A percentile compares a stretch with the other conserved stretches of the same genome.
phyloP scores from a whole-genome alignment of 2,797 vertebrate genomes.

The Poeciliopsis presidionis region DNA sequence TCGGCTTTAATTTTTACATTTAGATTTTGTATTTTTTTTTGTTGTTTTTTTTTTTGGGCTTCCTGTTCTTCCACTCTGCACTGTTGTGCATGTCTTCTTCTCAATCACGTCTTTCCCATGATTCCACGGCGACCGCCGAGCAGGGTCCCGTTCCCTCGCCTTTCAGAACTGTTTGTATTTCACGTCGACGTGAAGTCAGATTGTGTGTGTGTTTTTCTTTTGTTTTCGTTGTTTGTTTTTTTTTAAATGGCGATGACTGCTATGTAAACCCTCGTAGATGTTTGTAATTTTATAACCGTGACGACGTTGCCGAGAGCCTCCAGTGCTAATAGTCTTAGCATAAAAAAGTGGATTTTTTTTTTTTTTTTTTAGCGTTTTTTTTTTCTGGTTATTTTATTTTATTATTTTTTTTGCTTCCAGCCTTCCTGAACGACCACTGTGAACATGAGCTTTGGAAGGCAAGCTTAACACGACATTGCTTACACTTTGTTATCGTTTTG shows the following conservation, averaged over 20 bases:
- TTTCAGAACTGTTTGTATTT: constrained; percentile 81
- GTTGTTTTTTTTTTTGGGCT: constrained; percentile 50
- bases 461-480: constrained; percentile 85
- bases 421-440: constrained; percentile 99
- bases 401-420: constrained; percentile 81
- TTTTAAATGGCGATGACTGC: constrained; percentile 90
- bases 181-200: constrained; percentile 79
- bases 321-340: constrained; percentile 88
- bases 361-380: constrained; percentile 72
- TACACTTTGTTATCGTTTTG: constrained; percentile 87
- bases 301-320: constrained; percentile 86
- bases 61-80: constrained; percentile 74
- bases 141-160: constrained; percentile 73
- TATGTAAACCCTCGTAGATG: constrained; percentile 91
- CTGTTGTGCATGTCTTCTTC: constrained; percentile 82
- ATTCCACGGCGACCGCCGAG: constrained; percentile 73
- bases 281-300: constrained; percentile 99
- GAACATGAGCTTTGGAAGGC: constrained; percentile 92
- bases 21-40: constrained; percentile 13
- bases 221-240: constrained; percentile 66
- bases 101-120: constrained; percentile 77
- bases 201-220: constrained; percentile 79
- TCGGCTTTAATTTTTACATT: not conserved
- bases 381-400: constrained; percentile 20
- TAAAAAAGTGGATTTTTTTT: constrained; percentile 86